Evolutionary conservation across 2,113 vertebrate genomes (phyloP).

Genomic region (Periophthalmus modestus): DNA sequence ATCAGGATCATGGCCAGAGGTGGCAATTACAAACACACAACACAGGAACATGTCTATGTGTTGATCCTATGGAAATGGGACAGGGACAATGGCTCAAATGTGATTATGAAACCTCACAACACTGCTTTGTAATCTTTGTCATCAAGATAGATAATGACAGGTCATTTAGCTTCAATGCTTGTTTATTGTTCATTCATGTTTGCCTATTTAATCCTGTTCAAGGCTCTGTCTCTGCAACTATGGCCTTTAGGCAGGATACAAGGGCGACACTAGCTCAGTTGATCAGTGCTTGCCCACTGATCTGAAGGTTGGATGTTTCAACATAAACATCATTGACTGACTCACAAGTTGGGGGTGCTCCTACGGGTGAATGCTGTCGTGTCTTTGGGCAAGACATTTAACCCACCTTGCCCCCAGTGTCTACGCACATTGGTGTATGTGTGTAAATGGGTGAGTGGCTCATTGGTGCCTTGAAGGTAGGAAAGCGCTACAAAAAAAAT

Average conservation of each 20-base stretch:
- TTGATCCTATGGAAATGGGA: constrained; percentile 24
- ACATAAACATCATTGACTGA: too few relatives aligned
- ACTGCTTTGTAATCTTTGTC: background rate
- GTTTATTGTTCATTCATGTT: background rate
- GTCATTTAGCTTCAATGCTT: background rate
- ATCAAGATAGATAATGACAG: background rate
- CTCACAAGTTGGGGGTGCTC: too few relatives aligned
- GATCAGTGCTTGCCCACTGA: too few relatives aligned
- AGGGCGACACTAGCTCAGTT: background rate
- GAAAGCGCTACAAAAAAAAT: too few relatives aligned
- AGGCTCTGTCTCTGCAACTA: background rate
- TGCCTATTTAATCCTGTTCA: background rate
- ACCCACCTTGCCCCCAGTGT: too few relatives aligned
- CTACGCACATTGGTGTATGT: too few relatives aligned
- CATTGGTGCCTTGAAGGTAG: too few relatives aligned
- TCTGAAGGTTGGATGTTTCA: too few relatives aligned
- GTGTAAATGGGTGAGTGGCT: too few relatives aligned
- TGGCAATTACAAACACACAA: constrained; percentile 40
- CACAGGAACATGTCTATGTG: constrained; percentile 13
- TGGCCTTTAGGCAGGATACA: background rate
- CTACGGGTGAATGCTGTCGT: too few relatives aligned
- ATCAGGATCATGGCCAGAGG: constrained; percentile 43
- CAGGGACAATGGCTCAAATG: constrained; percentile 6
- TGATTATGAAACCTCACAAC: background rate
- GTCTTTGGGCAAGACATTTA: too few relatives aligned